Evolutionary conservation across 2,797 vertebrate genomes (phyloP).

Genomic region (Odontamblyopus lacepedii): DNA sequence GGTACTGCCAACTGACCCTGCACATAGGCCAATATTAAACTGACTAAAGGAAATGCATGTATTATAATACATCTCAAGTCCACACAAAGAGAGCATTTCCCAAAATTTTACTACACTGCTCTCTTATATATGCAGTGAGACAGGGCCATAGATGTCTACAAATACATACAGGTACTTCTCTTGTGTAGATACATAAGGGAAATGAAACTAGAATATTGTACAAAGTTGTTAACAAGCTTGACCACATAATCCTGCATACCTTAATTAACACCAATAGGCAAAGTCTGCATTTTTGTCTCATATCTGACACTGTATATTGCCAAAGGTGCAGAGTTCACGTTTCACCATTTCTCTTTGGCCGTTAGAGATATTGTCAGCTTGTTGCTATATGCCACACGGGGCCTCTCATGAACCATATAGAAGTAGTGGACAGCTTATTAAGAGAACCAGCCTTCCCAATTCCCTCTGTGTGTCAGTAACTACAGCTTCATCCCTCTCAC

Average conservation of each 20-base stretch:
- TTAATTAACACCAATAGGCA: neutral
- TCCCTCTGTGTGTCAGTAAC: conserved; percentile 42
- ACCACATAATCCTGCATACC: neutral
- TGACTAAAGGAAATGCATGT: too few relatives aligned
- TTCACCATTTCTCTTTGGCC: conserved; percentile 28
- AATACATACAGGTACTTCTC: too few relatives aligned
- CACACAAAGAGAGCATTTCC: too few relatives aligned
- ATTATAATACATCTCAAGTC: too few relatives aligned
- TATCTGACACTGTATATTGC: neutral
- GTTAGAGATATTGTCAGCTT: conserved; percentile 40
- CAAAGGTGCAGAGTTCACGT: conserved; percentile 17
- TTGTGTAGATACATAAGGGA: too few relatives aligned
- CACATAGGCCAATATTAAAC: too few relatives aligned
- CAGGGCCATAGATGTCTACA: too few relatives aligned
- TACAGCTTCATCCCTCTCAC: conserved; percentile 18
- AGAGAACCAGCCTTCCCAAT: conserved; percentile 33
- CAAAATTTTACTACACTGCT: too few relatives aligned
- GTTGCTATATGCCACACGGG: conserved; percentile 24
- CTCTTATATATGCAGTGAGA: too few relatives aligned
- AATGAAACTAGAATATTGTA: neutral
- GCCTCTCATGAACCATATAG: conserved; percentile 28
- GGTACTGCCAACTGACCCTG: too few relatives aligned
- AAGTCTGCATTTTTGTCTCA: neutral
- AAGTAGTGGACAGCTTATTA: conserved; percentile 54
- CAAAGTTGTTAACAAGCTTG: neutral